Evolutionary conservation across 2,888 invertebrate genomes (phyloP).

Genomic region (Sarcophaga caerulescens): DNA sequence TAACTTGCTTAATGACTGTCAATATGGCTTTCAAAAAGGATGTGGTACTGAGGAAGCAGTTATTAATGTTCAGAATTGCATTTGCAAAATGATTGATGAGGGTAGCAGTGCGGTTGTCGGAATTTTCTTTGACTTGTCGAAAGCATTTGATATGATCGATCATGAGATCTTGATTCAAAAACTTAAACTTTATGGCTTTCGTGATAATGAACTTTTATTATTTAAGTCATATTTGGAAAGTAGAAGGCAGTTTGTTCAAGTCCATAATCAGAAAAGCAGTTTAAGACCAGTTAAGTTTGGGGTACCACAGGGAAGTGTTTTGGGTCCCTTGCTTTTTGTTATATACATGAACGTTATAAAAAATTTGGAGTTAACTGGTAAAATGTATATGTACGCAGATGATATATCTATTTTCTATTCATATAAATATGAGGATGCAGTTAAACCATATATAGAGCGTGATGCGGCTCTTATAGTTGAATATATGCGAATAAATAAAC

Average conservation of each 20-base stretch:
- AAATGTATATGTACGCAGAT: slow-evolving; percentile 14
- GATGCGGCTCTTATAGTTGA: slow-evolving; percentile 3
- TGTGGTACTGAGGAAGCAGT: slow-evolving; percentile 18
- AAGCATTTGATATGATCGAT: too few species aligned
- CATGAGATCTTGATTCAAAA: background rate
- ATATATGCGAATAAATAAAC: background rate
- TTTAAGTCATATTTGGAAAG: too few species aligned
- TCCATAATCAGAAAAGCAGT: background rate
- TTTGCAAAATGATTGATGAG: slow-evolving; percentile 20
- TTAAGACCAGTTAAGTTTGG: background rate
- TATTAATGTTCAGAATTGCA: slow-evolving; percentile 1
- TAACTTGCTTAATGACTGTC: slow-evolving; percentile 11
- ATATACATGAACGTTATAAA: slow-evolving; percentile 7
- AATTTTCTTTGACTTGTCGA: slow-evolving; percentile 11
- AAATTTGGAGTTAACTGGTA: background rate
- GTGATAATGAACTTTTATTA: background rate
- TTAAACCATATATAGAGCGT: slow-evolving; percentile 6
- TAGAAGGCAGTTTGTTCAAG: too few species aligned
- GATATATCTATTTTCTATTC: background rate
- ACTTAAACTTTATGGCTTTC: background rate
- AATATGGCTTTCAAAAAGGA: slow-evolving; percentile 20
- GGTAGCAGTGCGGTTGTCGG: background rate
- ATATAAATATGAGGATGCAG: background rate
- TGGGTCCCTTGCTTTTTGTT: background rate
- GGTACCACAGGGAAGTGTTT: background rate